Conservation (phyloP, 2,888 invertebrate genomes). For the Congeria kusceri region DNA sequence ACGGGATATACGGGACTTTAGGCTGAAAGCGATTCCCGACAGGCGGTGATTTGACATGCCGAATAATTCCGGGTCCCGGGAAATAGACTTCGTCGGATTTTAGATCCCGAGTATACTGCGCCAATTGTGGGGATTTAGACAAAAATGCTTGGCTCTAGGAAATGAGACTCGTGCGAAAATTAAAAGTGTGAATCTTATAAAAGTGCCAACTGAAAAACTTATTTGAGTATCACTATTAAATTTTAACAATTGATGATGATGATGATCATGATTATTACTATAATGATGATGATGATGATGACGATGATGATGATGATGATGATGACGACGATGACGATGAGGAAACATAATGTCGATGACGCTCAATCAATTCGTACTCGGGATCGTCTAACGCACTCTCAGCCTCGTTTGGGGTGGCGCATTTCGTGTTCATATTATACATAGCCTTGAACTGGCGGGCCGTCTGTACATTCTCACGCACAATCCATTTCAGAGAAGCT, state of each 20-base stretch:
- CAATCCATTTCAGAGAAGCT: slow-evolving; percentile 71
- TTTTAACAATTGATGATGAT: neutral
- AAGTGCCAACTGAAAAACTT: too few relatives aligned
- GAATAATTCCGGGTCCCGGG: too few relatives aligned
- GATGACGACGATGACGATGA: neutral
- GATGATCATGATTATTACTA: slow-evolving; percentile 8
- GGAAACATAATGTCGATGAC: neutral
- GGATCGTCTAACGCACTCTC: slow-evolving; percentile 69
- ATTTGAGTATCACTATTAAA: too few relatives aligned
- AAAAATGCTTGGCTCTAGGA: too few relatives aligned
- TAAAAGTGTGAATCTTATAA: too few relatives aligned
- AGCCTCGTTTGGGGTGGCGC: slow-evolving; percentile 66
- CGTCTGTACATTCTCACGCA: slow-evolving; percentile 68
- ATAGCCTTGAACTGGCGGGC: slow-evolving; percentile 62
- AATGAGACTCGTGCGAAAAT: too few relatives aligned
- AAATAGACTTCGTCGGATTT: too few relatives aligned
- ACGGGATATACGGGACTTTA: too few relatives aligned
- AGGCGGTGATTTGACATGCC: too few relatives aligned
- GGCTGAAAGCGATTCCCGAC: too few relatives aligned
- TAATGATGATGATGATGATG: slow-evolving; percentile 13
- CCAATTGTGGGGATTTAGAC: too few relatives aligned
- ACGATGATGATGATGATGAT: slow-evolving; percentile 12
- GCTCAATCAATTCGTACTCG: slow-evolving; percentile 50
- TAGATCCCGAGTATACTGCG: too few relatives aligned
- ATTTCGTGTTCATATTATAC: slow-evolving; percentile 57